phyloP scores from a whole-genome alignment of 2,797 vertebrate genomes.

The Rhinophrynus dorsalis region DNA sequence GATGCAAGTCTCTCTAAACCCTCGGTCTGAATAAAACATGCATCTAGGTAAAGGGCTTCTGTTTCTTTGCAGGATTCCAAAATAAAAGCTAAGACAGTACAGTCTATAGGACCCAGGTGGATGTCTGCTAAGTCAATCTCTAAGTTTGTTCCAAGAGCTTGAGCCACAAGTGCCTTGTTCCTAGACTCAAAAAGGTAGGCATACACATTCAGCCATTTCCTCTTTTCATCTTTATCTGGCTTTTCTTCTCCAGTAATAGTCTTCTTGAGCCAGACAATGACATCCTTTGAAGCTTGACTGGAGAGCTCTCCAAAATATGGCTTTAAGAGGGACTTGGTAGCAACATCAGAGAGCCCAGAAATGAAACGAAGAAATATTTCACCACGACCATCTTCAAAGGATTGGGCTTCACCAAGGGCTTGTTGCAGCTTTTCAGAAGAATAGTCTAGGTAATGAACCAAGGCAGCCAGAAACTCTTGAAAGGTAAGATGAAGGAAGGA shows the following conservation, averaged over 20 bases:
- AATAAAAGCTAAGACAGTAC: constrained; percentile 11
- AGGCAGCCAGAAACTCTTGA: constrained; percentile 67
- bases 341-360: constrained; percentile 63
- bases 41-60: background rate
- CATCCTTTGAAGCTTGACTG: constrained; percentile 42
- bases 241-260: constrained; percentile 16
- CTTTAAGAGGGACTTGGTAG: constrained; percentile 58
- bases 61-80: background rate
- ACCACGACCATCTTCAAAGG: background rate
- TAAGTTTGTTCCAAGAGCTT: background rate
- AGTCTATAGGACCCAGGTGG: constrained; percentile 29
- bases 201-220: constrained; percentile 54
- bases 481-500: constrained; percentile 64
- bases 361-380: constrained; percentile 64
- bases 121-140: background rate
- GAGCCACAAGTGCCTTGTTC: constrained; percentile 59
- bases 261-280: constrained; percentile 61
- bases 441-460: constrained; percentile 59
- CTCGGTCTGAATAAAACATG: constrained; percentile 1
- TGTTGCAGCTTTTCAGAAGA: constrained; percentile 20
- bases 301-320: constrained; percentile 53
- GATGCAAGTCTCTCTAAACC: constrained; percentile 17
- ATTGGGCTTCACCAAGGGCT: constrained; percentile 49
- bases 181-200: constrained; percentile 67
- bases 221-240: constrained; percentile 34